Base-by-base conservation (phyloP, 2,888 invertebrate genomes). In the Plebejus argus region DNA sequence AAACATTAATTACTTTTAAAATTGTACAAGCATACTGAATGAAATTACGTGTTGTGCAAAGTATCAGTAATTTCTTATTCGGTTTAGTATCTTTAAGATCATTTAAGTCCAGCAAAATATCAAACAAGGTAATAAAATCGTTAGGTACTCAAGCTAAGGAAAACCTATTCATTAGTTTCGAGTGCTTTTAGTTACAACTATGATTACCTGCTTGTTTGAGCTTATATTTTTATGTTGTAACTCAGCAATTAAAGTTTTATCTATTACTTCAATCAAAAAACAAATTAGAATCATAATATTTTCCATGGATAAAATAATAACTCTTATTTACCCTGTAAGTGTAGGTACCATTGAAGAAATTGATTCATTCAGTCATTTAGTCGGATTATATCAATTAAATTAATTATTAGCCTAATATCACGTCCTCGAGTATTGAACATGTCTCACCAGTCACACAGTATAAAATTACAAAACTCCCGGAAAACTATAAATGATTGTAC, bases 71-170 rank as follows among this genome's bases (percentile, higher is more conserved):
- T 61, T 23, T 61, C 10, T 61, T 12, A 61, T 23, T 61, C 23
- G 61, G 12, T 23, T 3, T 1, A 10, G 20, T 56, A 20, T 12
- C 61, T 61, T 61, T 10, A 12, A 23, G 23, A 23, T 61, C 61
- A 1, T 20, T 61, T 23, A 61, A 12, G 20, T 20, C 23, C 20
- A 20, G n/a, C 20, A 61, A 61, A 61, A 23, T 23, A 61, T 23
- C 61, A 61, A 61, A 61, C 23, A 61, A 23, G 61, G 61, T 61
- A 61, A 61, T 61, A 61, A 61, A 61, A 61, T 61, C 10, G 61
- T 10, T 23, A n/a, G n/a, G n/a, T n/a, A 10, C 61, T 61, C 23
- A 61, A 23, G 20, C 61, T 61, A 61, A 61, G 12, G 61, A 61
- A 23, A 12, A 3, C 20, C 61, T 23, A 20, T 61, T 61, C 0